Percentiles rank a stretch among this genome's conserved stretches.
These are phyloP conservation scores for Balearica regulorum DNA, from an alignment of 2,797 vertebrate genomes.

Conservation along the genomic window DNA sequence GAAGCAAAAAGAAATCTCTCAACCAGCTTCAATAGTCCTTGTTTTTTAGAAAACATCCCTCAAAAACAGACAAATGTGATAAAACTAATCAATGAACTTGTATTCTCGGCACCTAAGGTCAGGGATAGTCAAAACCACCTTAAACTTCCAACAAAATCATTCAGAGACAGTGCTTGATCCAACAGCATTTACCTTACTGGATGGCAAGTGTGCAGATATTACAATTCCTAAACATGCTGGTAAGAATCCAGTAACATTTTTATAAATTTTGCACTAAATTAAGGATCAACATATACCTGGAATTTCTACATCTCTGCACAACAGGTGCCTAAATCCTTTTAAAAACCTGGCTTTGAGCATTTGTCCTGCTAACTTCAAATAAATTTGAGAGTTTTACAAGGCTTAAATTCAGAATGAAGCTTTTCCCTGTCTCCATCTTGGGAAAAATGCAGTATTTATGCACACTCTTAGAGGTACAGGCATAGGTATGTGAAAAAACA, in stretches of 20 bases:
- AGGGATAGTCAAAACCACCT: not conserved
- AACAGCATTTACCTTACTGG: not conserved
- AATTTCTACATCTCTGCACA: not conserved
- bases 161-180: not conserved
- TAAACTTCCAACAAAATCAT: not conserved
- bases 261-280: not conserved
- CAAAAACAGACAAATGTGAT: not conserved
- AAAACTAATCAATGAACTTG: not conserved
- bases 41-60: not conserved
- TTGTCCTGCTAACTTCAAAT: not conserved
- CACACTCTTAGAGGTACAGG: not conserved
- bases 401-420: not conserved
- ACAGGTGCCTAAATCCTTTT: not conserved
- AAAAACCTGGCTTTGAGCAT: not conserved
- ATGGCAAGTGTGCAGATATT: not conserved
- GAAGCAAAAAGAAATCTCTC: conserved; percentile 6
- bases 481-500: not conserved
- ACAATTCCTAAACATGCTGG: not conserved
- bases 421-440: not conserved
- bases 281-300: not conserved
- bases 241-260: not conserved
- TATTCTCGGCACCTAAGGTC: not conserved
- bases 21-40: not conserved
- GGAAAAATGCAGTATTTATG: not conserved
- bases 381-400: not conserved